phyloP scores from a whole-genome alignment of 2,797 vertebrate species.

The Morus bassanus region DNA sequence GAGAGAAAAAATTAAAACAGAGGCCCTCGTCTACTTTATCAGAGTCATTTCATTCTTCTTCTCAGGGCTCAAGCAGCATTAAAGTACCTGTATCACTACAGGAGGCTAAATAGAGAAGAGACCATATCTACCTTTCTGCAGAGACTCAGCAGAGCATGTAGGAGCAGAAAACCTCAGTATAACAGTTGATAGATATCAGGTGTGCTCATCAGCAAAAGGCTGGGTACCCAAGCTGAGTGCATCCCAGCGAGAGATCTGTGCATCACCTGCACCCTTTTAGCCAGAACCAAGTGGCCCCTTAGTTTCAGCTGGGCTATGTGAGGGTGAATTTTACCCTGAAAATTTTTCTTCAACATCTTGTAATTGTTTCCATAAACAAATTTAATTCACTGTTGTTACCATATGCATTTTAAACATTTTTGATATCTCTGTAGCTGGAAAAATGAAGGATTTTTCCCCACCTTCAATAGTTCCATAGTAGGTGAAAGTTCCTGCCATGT shows the following conservation, averaged over 20 bases:
- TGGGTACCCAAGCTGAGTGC: background rate
- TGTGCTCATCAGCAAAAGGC: background rate
- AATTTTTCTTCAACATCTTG: background rate
- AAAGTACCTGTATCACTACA: background rate
- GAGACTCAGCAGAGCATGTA: background rate
- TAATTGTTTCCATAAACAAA: background rate
- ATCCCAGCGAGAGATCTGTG: background rate
- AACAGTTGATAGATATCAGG: fast-evolving
- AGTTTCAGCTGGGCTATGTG: fast-evolving
- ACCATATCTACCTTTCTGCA: background rate
- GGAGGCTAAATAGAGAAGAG: background rate
- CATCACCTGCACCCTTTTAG: background rate
- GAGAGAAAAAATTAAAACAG: background rate
- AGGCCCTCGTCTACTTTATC: background rate
- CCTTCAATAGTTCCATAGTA: background rate
- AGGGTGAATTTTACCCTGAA: background rate
- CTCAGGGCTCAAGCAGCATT: background rate
- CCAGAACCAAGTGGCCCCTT: background rate
- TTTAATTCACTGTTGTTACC: background rate
- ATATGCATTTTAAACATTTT: background rate
- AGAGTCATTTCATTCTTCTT: background rate
- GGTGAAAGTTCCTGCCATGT: background rate
- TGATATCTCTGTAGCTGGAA: background rate
- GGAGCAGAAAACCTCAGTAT: background rate
- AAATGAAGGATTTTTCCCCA: background rate